Evolutionary conservation across 1,140 invertebrate genomes (phyloP).

Genomic region (Drosophila albomicans): DNA sequence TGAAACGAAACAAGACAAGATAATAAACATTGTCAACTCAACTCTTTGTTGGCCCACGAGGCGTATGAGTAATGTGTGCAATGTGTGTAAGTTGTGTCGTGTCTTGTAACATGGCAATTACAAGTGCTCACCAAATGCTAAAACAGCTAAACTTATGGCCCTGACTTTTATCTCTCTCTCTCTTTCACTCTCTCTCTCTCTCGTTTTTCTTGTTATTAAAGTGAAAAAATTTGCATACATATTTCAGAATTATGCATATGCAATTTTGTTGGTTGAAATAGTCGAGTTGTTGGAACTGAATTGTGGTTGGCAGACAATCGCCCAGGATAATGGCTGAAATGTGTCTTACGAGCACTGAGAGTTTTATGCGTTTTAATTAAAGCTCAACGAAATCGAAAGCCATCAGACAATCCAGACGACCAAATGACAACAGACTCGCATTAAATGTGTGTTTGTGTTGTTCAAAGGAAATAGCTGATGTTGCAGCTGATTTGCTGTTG

Average conservation of each 20-base stretch:
- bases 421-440: constrained; percentile 29
- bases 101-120: constrained; percentile 68
- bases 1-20: constrained; percentile 9
- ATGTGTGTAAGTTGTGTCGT: constrained; percentile 26
- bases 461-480: constrained; percentile 73
- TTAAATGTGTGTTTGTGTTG: constrained; percentile 30
- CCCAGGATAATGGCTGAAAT: constrained; percentile 42
- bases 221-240: constrained; percentile 15
- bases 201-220: too few relatives aligned
- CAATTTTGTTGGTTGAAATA: constrained; percentile 1
- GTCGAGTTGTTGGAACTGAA: background rate
- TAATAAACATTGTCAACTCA: constrained; percentile 39
- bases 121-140: constrained; percentile 40
- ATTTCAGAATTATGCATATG: constrained; percentile 17
- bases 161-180: constrained; percentile 11
- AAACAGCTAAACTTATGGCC: constrained; percentile 5
- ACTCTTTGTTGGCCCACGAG: constrained; percentile 38
- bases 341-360: constrained; percentile 29
- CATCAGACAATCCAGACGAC: constrained; percentile 26
- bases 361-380: constrained; percentile 81
- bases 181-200: background rate
- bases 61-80: constrained; percentile 68
- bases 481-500: constrained; percentile 51
- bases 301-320: constrained; percentile 24
- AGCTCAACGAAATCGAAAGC: constrained; percentile 75